phyloP scores from a whole-genome alignment of 2,797 vertebrate species.

The Lagorchestes hirsutus region DNA sequence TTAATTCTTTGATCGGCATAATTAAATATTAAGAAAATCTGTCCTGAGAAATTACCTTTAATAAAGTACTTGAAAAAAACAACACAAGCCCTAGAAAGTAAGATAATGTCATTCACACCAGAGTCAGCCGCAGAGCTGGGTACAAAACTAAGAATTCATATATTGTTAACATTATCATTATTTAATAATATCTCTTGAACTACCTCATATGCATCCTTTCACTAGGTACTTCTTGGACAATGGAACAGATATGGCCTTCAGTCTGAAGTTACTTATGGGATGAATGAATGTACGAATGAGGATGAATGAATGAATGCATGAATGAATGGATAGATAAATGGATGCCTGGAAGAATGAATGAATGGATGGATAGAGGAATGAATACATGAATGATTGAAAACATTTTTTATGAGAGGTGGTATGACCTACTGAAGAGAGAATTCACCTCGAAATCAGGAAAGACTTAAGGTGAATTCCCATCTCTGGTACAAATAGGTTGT shows the following conservation, averaged over 20 bases:
- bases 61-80: conserved; percentile 15
- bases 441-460: not conserved
- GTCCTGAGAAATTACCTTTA: not conserved
- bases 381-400: too few relatives aligned
- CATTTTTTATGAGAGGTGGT: not conserved
- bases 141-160: conserved; percentile 42
- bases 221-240: conserved; percentile 30
- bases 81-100: conserved; percentile 4
- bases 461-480: not conserved
- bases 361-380: too few relatives aligned
- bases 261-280: conserved; percentile 22
- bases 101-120: not conserved
- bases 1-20: conserved; percentile 20
- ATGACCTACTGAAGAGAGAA: not conserved
- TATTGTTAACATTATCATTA: conserved; percentile 22
- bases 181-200: conserved; percentile 24
- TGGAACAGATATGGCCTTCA: conserved; percentile 51
- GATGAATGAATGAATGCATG: too few relatives aligned
- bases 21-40: conserved; percentile 9
- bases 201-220: conserved; percentile 58
- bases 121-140: conserved; percentile 36
- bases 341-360: too few relatives aligned
- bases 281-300: too few relatives aligned
- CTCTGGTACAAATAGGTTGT: not conserved
- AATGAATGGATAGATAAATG: too few relatives aligned